Percentiles rank a stretch among this genome's conserved stretches.
Conservation (phyloP, 2,888 invertebrate genomes). For the Latrodectus elegans region DNA sequence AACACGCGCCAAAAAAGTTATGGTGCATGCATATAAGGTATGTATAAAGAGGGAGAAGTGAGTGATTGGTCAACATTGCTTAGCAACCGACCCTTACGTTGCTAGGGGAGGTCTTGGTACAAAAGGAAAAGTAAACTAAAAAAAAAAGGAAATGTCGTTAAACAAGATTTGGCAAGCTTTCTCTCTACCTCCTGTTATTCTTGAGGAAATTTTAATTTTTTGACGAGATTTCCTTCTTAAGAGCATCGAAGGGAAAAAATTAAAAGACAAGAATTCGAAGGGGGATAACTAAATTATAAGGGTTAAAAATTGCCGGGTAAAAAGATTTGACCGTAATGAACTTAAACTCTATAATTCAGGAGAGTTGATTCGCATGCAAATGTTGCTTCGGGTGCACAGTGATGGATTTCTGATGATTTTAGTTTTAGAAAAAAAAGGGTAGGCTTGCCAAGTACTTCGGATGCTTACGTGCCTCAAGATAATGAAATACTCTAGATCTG, state of each 20-base stretch:
- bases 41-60: neutral
- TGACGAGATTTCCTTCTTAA: neutral
- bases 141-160: slow-evolving; percentile 13
- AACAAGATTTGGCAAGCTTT: slow-evolving; percentile 20
- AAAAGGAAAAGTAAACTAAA: neutral
- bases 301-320: neutral
- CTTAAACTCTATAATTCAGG: neutral
- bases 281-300: slow-evolving; percentile 2
- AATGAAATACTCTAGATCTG: too few relatives aligned
- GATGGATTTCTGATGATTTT: too few relatives aligned
- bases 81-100: neutral
- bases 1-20: neutral
- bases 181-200: neutral
- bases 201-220: neutral
- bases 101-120: neutral
- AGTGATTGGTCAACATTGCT: neutral
- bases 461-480: too few relatives aligned
- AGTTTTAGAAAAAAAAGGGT: too few relatives aligned
- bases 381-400: too few relatives aligned
- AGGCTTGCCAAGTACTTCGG: too few relatives aligned
- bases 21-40: neutral
- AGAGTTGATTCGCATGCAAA: too few relatives aligned
- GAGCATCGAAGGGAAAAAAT: neutral
- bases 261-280: neutral
- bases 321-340: neutral